Percentiles rank a stretch among this genome's conserved stretches.
Conservation (phyloP, 2,113 vertebrate species). For the Tapirus terrestris region DNA sequence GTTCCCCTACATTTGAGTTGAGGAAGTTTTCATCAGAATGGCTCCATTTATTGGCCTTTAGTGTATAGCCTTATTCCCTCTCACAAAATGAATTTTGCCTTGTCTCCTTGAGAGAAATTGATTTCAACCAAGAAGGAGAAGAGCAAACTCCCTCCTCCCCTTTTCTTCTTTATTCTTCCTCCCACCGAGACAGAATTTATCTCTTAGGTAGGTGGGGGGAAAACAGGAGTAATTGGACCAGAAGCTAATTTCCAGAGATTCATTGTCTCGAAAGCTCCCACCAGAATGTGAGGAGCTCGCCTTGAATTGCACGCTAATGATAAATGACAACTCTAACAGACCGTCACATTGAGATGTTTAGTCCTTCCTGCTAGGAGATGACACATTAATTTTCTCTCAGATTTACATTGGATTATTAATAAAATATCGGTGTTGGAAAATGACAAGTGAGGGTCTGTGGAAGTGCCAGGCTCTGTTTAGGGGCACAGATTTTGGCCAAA, state of each 20-base stretch:
- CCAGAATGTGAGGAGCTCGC: constrained; percentile 48
- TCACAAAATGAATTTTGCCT: constrained; percentile 50
- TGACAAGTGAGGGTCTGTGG: neutral
- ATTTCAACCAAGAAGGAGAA: constrained; percentile 61
- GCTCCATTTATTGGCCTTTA: constrained; percentile 69
- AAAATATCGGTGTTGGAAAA: constrained; percentile 53
- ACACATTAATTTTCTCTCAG: constrained; percentile 77
- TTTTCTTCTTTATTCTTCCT: constrained; percentile 16
- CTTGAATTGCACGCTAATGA: constrained; percentile 69
- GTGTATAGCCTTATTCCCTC: constrained; percentile 62
- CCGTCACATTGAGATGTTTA: constrained; percentile 76
- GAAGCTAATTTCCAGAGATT: constrained; percentile 76
- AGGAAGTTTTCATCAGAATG: constrained; percentile 72
- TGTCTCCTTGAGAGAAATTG: constrained; percentile 78
- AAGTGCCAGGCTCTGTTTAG: fast-evolving
- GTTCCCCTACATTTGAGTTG: constrained; percentile 59
- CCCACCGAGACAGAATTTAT: constrained; percentile 65
- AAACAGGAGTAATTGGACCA: constrained; percentile 73
- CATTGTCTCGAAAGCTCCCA: constrained; percentile 67
- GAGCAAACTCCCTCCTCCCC: constrained; percentile 32
- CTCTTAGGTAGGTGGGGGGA: constrained; percentile 61
- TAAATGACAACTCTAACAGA: constrained; percentile 73
- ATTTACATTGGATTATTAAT: constrained; percentile 76
- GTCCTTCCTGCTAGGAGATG: constrained; percentile 73
- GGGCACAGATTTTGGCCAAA: fast-evolving